Base-by-base conservation (phyloP, 1,140 invertebrate genomes). In the Ceratosolen solmsi region DNA sequence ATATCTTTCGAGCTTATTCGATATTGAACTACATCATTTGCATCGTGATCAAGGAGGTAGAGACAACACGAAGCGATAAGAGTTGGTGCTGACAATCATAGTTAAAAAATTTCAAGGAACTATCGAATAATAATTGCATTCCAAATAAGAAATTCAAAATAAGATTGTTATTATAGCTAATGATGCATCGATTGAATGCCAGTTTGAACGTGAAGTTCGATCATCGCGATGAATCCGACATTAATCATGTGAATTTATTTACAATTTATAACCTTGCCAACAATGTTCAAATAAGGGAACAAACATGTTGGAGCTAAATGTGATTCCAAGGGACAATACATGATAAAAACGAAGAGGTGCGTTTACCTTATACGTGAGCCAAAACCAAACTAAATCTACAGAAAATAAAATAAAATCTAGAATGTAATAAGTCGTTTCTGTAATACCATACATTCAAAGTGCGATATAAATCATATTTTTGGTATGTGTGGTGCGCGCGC, bases 291-390 rank as follows among this genome's bases (percentile, higher is more conserved):
- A 63, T 33, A 63, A 15, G 27, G 30, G 30, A 46, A 68, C 36
- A 38, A 38, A 38, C 33, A n/a, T 11, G 8, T 8, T 68, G 63
- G 17, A 68, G 38, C 2, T 68, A 3, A 68, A 38, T 38, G 15
- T 3, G 15, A n/a, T 58, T 88, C 87, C 88, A 84, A 89, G 87
- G 82, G 89, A 90, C 89, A 88, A 91, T 89, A 88, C 87, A 89
- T 86, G 86, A 86, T 85, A 86, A 87, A 89, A 90, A 89, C 86
- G 86, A 88, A 88, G 86, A 87, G 84, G 84, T 88, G 84, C 80
- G 84, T 7, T 84, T 68, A 86, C 74, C 84, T 77, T 86, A 89
- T 84, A 88, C 84, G 86, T 84, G 85, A 86, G 84, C 84, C 83
- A 87, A 87, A 87, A 88, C 79, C 82, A 86, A 88, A 84, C 71